Evolutionary conservation across 2,888 invertebrate genomes (phyloP), one percentile per base, ranked within the genome.

Genomic region (Watsonalla cultraria): DNA sequence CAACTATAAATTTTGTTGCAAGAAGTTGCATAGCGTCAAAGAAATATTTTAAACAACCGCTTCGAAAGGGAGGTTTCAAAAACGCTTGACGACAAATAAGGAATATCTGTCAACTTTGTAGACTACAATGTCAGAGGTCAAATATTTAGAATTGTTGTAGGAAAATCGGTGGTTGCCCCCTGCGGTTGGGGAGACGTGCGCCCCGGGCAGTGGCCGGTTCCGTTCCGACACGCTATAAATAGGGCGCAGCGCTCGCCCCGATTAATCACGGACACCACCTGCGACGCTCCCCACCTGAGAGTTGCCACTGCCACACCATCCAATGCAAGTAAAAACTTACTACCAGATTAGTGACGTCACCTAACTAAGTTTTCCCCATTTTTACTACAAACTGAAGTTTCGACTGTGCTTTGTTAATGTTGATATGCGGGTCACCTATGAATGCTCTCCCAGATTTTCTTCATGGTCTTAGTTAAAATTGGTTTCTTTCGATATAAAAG

Each of bases 241-340:
- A 85, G 81, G 68, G 69, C 66, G 64, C 68, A 68, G 66, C 70
- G 64, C 70, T 68, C 74, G 67, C 72, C 72, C 72, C 80, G 76
- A 85, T 87, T 86, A 86, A 85, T 87, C 86, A 83, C 77, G 72
- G 64, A 72, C 71, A 72, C 78, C 84, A 85, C 84, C 85, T 83
- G 83, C 67, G 71, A 64, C 58, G 52, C 65, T 68, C 71, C 24
- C 24, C 75, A 76, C 75, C 76, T 77, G 75, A 70, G 75, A 74
- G 70, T 66, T 58, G 60, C 59, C 59, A 53, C 54, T 58, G 60
- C 59, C 59, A 53, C 54, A 56, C 52, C 52, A 54, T 50, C 49
- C 53, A 70, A 69, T 72, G 68, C 76, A 74, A 72, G 75, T 70
- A 77, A 78, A 79, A 81, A 82, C 74, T 78, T 74, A 73, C 67